Evolutionary conservation across 1,140 invertebrate species (phyloP), one percentile per base, ranked within the genome.

Genomic region (Luehdorfia chinensis): DNA sequence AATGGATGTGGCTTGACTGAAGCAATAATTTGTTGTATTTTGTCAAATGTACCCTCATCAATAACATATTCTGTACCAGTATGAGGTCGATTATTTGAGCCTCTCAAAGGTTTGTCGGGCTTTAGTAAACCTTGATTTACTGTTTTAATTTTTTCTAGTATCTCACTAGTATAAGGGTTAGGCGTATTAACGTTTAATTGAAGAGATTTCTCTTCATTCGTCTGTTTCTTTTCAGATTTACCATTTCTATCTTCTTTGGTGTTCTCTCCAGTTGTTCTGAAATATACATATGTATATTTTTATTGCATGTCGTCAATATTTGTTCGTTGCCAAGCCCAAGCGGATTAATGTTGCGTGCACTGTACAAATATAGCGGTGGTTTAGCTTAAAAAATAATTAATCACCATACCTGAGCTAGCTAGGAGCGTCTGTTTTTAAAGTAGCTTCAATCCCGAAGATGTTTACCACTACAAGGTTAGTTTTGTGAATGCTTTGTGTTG

Each of bases 71-170:
- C 57, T 9, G 51, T 62, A 6, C 37, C 54, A 9, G 57, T 49
- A 36, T 69, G 65, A 1, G 59, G 47, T 47, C 51, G 55, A 16
- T 58, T 51, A 34, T 75, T 71, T 41, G 51, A 63, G 39, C 60
- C 66, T 7, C 53, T 51, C 32, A 64, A 62, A 41, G 48, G 61
- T 36, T 56, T 62, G 6, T 57, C 28, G 12, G 75, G 71, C 55
- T 75, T 77, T 33, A 66, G 55, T 18, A 84, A 47, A 18, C 54
- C 60, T 4, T 72, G 61, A 47, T 85, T 85, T 6, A 85, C 70
- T 19, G 60, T 58, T 64, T 67, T 75, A 34, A 85, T 83, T 58
- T 81, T 81, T 13, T 78, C 59, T n/a, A 85, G 50, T 23, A 85
- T 83, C 8, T 79, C 11, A 13, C 53, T 18, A 12, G 41, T 19